Conservation (phyloP, 2,888 invertebrate genomes). For the Gastracanthus pulcherrimus region DNA sequence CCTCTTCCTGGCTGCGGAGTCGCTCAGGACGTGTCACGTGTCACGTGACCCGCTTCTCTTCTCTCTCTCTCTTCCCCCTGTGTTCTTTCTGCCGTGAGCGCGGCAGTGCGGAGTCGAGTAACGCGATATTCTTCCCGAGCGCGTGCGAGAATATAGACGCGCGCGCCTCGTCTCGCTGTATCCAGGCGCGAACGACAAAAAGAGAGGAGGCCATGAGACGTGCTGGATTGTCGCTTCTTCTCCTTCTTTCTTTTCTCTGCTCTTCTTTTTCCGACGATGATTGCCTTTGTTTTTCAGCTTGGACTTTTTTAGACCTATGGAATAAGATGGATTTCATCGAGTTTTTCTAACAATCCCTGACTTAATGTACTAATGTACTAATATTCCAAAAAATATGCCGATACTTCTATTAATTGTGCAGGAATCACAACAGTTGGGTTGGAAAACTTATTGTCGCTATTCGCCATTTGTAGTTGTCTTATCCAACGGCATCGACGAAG, state of each 20-base stretch:
- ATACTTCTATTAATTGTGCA: no score
- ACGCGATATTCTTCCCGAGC: constrained; percentile 43
- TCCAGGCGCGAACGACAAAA: constrained; percentile 23
- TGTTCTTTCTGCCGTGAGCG: neutral
- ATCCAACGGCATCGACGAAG: constrained; percentile 9
- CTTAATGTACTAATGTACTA: no score
- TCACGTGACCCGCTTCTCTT: constrained; percentile 3
- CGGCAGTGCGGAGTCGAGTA: no score
- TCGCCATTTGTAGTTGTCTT: neutral
- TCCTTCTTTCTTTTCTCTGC: neutral
- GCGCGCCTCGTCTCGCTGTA: constrained; percentile 4
- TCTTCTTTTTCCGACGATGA: neutral
- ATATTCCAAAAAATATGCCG: no score
- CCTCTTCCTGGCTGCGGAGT: neutral
- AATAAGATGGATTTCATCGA: neutral
- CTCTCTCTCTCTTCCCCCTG: neutral
- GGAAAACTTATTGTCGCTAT: neutral
- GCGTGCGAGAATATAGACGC: neutral
- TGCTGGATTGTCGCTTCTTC: constrained; percentile 21
- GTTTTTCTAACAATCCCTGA: no score
- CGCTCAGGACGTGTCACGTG: neutral
- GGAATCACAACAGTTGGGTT: no score
- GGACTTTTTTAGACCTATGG: neutral
- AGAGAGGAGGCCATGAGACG: neutral
- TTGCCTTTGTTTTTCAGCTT: neutral